Conservation (phyloP, 2,888 invertebrate genomes). For the Ichneumoninae sp. region DNA sequence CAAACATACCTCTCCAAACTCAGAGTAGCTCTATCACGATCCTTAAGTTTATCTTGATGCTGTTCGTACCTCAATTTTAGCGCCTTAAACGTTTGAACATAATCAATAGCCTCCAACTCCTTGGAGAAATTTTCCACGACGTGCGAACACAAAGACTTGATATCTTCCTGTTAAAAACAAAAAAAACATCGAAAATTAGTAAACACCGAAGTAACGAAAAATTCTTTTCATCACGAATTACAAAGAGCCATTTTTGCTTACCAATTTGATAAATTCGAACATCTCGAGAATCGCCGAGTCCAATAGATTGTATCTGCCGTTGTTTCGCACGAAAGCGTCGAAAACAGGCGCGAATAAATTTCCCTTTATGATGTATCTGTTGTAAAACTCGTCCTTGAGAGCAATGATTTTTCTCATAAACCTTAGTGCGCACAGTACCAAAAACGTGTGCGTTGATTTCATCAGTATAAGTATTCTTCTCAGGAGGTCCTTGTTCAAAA, state of each 20-base stretch:
- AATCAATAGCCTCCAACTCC: constrained; percentile 96
- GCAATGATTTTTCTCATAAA: constrained; percentile 99
- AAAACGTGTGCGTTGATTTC: constrained; percentile 98
- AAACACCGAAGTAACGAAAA: not conserved
- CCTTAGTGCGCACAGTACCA: constrained; percentile 97
- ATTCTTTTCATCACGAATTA: constrained; percentile 84
- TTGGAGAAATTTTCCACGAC: constrained; percentile 98
- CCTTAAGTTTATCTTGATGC: constrained; percentile 95
- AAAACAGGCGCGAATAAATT: constrained; percentile 98
- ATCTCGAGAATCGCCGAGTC: constrained; percentile 99
- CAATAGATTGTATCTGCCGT: constrained; percentile 98
- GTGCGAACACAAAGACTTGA: constrained; percentile 95
- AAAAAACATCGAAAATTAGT: constrained; percentile 2
- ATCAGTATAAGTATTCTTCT: constrained; percentile 97
- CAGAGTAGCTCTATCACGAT: constrained; percentile 91
- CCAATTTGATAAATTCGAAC: constrained; percentile 98
- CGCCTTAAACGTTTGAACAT: constrained; percentile 99
- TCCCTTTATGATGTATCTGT: constrained; percentile 97
- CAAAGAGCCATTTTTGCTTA: constrained; percentile 74
- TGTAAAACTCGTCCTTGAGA: constrained; percentile 99
- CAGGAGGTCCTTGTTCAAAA: constrained; percentile 98
- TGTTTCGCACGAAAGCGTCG: constrained; percentile 98
- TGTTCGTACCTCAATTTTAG: constrained; percentile 96
- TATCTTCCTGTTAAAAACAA: constrained; percentile 89
- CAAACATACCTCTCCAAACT: constrained; percentile 87